Evolutionary conservation across 64 coral and sea anemone genomes (phyloP).

Genomic region (Pocillopora verrucosa): DNA sequence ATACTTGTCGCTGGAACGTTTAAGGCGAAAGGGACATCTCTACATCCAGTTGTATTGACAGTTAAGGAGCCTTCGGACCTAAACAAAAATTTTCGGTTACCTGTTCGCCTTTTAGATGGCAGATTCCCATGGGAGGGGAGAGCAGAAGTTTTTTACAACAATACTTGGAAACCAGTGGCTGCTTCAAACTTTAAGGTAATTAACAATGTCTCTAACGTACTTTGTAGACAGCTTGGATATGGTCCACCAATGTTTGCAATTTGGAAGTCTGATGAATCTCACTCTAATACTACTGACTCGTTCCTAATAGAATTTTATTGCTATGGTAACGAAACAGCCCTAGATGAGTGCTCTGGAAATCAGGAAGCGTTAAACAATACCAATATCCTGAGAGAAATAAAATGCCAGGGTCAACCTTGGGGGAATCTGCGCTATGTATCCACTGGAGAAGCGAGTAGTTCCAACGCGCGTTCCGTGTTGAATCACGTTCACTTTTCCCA

Average conservation of each 20-base stretch:
- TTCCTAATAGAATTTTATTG: constrained; percentile 36
- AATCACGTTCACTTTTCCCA: constrained; percentile 47
- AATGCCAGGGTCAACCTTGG: constrained; percentile 52
- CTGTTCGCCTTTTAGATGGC: constrained; percentile 49
- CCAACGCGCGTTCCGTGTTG: constrained; percentile 30
- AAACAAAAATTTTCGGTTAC: neutral
- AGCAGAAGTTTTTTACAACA: constrained; percentile 32
- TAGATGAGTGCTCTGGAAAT: constrained; percentile 23
- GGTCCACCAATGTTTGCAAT: neutral
- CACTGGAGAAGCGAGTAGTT: neutral
- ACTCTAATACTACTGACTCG: neutral
- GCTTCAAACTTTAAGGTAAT: neutral
- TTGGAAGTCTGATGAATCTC: neutral
- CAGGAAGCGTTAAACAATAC: neutral
- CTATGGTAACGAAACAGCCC: constrained; percentile 62
- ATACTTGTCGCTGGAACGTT: constrained; percentile 71
- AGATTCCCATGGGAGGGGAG: constrained; percentile 72
- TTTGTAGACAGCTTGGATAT: constrained; percentile 78
- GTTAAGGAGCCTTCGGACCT: neutral
- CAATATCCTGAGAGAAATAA: neutral
- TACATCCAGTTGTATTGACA: constrained; percentile 48
- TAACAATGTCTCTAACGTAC: neutral
- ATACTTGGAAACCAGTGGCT: constrained; percentile 59
- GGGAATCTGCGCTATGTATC: constrained; percentile 63
- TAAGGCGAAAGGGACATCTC: constrained; percentile 49